Evolutionary conservation across 2,797 vertebrate species (phyloP).

Genomic region (Falco cherrug): DNA sequence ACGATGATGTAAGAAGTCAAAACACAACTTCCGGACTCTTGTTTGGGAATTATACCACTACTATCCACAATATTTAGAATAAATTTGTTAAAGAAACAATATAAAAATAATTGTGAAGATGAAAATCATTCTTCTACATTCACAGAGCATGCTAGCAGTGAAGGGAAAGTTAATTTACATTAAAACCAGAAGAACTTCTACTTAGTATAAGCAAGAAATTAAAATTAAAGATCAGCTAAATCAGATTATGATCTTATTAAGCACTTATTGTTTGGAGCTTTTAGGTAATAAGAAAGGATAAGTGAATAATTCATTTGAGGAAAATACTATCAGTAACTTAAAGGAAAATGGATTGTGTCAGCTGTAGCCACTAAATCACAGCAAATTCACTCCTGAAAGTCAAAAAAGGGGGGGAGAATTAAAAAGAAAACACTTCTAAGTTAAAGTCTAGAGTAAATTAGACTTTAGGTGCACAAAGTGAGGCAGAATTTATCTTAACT

Average conservation of each 20-base stretch:
- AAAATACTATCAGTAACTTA: background rate
- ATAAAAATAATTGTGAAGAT: background rate
- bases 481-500: background rate
- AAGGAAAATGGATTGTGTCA: background rate
- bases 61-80: background rate
- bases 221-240: background rate
- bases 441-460: background rate
- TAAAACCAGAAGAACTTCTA: background rate
- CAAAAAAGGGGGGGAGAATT: fast-evolving
- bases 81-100: background rate
- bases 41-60: background rate
- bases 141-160: background rate
- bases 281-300: background rate
- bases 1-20: background rate
- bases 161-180: background rate
- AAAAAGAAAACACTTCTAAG: background rate
- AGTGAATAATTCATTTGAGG: background rate
- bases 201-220: background rate
- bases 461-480: background rate
- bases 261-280: background rate
- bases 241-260: background rate
- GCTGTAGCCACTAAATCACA: background rate
- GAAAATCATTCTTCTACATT: background rate
- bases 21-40: background rate
- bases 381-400: background rate